Percentiles rank a stretch among this genome's conserved stretches.
These are phyloP conservation scores for Syngnathus acus DNA, from an alignment of 2,797 vertebrate genomes.

Conservation along the genomic window DNA sequence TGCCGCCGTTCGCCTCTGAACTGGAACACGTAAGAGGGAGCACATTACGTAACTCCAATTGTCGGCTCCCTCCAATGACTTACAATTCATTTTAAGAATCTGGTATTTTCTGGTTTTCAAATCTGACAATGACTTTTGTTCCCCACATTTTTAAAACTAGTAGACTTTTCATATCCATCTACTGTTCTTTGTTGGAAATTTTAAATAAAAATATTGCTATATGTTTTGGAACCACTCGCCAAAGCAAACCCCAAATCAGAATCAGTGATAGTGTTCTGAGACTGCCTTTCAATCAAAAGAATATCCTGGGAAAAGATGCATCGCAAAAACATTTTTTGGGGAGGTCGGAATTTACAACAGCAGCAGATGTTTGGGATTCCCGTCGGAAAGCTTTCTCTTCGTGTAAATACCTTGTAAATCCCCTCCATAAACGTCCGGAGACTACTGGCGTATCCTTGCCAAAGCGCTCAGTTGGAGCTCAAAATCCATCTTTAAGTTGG, in stretches of 20 bases:
- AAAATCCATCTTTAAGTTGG: not conserved
- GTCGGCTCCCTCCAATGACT: no score
- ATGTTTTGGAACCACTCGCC: no score
- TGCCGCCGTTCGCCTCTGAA: no score
- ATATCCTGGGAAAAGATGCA: not conserved
- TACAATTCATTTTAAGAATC: no score
- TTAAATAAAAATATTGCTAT: no score
- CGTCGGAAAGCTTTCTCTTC: not conserved
- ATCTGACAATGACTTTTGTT: no score
- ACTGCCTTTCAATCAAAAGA: not conserved
- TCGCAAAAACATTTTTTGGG: not conserved
- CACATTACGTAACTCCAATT: no score
- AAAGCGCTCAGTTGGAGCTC: not conserved
- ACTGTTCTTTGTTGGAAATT: no score
- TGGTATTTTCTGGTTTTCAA: no score
- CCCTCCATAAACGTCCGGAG: not conserved
- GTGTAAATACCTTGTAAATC: conserved; percentile 7
- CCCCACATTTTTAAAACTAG: no score
- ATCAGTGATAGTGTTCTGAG: not conserved
- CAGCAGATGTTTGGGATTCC: conserved; percentile 4
- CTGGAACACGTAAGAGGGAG: no score
- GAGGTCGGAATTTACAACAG: not conserved
- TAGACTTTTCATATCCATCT: no score
- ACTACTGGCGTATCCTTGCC: not conserved
- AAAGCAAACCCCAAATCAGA: not conserved